Evolutionary conservation across 2,888 invertebrate species (phyloP), one percentile per base, ranked within the genome.

Genomic region (Drosophila tanythrix): DNA sequence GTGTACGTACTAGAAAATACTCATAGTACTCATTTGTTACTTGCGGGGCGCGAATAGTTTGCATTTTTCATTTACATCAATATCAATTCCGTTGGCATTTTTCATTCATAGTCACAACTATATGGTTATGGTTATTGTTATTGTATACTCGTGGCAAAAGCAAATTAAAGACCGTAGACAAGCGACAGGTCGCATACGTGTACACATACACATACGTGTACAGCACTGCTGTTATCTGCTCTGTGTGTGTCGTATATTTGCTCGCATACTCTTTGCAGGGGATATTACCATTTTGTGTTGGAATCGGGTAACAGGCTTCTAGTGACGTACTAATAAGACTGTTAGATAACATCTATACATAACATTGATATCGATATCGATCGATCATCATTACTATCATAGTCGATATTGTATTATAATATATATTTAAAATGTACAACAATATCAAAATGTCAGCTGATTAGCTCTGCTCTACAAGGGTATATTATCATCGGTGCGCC

Each of bases 61-160:
- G 81, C 87, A 83, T 89, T 87, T 86, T 89, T 83, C 89, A 89
- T 86, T 85, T 86, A 84, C 87, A 89, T 88, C 87, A 83, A 87
- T 89, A 76, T 81, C 79, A 81, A 76, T 86, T 66, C 79, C 55
- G 70, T 65, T 84, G 88, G 66, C 83, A 79, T 73, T 70, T 76
- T 81, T 87, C 73, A 70, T 76, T 46, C 43, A 48, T 60, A 56
- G 74, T 67, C 74, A 71, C 74, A 57, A 52, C 48, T 60, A 57
- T 60, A 57, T 29, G 52, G 68, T 68, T 87, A 87, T 84, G 74
- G 75, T 74, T 85, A 80, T 78, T 76, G 86, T 74, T 74, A 83
- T 83, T 29, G 70, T 62, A 38, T 53, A 11, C 68, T 66, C 63
- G 48, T 66, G 62, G 75, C 72, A 59, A 43, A 63, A 80, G 65